Evolutionary conservation across 2,888 invertebrate genomes (phyloP).

Genomic region (Hyles lineata): DNA sequence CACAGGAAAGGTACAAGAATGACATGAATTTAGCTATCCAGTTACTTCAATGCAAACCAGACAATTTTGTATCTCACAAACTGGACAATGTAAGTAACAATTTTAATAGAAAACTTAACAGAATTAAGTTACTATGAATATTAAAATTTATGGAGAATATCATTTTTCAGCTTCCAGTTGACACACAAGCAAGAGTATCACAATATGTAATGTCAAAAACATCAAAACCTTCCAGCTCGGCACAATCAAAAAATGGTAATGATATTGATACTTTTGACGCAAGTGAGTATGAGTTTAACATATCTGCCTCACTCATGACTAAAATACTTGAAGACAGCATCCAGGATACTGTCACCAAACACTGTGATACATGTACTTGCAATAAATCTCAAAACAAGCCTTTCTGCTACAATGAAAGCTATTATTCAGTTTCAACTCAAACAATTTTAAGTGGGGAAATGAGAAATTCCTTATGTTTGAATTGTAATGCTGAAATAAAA

Average conservation of each 20-base stretch:
- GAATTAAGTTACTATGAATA: constrained; percentile 31
- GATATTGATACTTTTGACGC: constrained; percentile 83
- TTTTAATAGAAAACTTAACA: constrained; percentile 21
- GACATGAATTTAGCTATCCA: constrained; percentile 97
- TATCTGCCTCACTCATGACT: constrained; percentile 95
- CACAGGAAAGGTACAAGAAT: constrained; percentile 96
- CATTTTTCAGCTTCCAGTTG: constrained; percentile 91
- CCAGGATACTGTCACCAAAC: constrained; percentile 91
- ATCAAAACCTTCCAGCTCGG: constrained; percentile 72
- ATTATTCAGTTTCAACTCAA: constrained; percentile 87
- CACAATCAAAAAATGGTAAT: constrained; percentile 69
- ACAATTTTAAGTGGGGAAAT: constrained; percentile 81
- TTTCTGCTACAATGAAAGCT: constrained; percentile 82
- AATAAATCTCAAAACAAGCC: constrained; percentile 82
- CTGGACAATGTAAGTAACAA: constrained; percentile 91
- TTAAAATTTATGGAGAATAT: constrained; percentile 37
- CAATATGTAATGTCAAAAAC: constrained; percentile 89
- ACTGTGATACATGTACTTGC: constrained; percentile 93
- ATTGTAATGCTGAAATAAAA: constrained; percentile 86
- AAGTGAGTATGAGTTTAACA: constrained; percentile 87
- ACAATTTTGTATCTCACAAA: constrained; percentile 96
- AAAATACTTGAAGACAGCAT: constrained; percentile 95
- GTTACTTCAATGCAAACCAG: constrained; percentile 96
- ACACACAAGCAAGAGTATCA: constrained; percentile 95
- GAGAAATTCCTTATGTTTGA: constrained; percentile 83